Percentiles rank a stretch among this genome's conserved stretches.
phyloP scores from a whole-genome alignment of 1,140 invertebrate species.

The Ridgeia piscesae region DNA sequence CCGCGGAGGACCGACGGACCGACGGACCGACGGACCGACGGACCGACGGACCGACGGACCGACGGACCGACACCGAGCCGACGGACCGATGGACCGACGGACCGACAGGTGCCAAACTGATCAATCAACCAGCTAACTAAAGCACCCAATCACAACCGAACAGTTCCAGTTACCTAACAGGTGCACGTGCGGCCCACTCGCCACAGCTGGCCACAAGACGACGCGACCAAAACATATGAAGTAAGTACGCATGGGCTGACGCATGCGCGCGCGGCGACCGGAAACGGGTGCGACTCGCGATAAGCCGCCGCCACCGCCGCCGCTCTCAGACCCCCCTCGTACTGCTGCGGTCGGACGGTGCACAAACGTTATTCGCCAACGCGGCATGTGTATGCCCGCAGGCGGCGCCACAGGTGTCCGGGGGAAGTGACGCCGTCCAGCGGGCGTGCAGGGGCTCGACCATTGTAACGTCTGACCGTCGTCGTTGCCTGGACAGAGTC shows the following conservation, averaged over 20 bases:
- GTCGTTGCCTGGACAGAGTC: no score
- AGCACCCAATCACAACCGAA: background rate
- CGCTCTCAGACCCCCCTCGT: no score
- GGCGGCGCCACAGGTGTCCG: background rate
- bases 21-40: no score
- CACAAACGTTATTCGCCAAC: background rate
- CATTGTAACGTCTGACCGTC: background rate
- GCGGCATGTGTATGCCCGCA: background rate
- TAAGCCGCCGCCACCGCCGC: no score
- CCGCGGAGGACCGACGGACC: no score
- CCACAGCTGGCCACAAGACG: background rate
- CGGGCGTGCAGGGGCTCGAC: no score
- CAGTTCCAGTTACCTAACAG: background rate
- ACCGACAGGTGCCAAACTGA: background rate
- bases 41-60: no score
- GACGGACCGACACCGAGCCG: no score
- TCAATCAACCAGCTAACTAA: background rate
- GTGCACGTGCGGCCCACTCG: no score
- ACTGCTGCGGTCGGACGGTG: background rate
- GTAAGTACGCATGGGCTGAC: background rate
- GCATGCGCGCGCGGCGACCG: background rate
- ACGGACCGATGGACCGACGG: no score
- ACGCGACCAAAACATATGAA: background rate
- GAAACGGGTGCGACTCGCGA: background rate
- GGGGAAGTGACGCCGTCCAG: background rate